A percentile compares a stretch with the other conserved stretches of the same genome.
phyloP scores from a whole-genome alignment of 2,888 invertebrate species.

The Frankliniella fusca region DNA sequence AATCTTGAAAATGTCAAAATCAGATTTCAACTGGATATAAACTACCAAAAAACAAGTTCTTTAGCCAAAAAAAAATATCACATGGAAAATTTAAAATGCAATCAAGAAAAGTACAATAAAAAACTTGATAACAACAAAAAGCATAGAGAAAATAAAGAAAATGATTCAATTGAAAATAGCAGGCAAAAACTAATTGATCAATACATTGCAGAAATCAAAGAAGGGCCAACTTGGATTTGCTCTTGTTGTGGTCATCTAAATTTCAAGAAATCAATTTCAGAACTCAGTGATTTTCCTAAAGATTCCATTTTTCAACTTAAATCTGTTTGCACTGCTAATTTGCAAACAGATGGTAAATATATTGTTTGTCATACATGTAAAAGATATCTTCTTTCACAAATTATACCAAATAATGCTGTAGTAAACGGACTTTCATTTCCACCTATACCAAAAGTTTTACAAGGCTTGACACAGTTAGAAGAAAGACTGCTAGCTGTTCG shows the following conservation, averaged over 20 bases:
- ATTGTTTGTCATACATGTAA: neutral
- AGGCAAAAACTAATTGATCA: neutral
- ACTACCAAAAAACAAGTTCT: neutral
- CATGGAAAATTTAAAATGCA: neutral
- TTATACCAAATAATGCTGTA: neutral
- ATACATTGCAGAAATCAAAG: neutral
- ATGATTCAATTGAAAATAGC: neutral
- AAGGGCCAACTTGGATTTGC: neutral
- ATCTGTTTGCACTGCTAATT: neutral
- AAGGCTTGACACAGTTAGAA: constrained; percentile 32
- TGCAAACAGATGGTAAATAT: neutral
- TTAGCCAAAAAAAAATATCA: neutral
- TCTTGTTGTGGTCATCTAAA: neutral
- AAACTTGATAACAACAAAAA: neutral
- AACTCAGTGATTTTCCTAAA: neutral
- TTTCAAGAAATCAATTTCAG: neutral
- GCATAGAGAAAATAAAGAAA: neutral
- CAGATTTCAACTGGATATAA: neutral
- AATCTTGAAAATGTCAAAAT: neutral
- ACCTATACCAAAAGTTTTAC: constrained; percentile 27
- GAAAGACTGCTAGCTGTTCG: constrained; percentile 31
- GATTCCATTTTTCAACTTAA: neutral
- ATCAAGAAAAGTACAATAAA: neutral
- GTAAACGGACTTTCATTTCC: constrained; percentile 28
- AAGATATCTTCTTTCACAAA: neutral